Base-by-base conservation (phyloP, 1,140 invertebrate species). In the Neocloeon triangulifer region DNA sequence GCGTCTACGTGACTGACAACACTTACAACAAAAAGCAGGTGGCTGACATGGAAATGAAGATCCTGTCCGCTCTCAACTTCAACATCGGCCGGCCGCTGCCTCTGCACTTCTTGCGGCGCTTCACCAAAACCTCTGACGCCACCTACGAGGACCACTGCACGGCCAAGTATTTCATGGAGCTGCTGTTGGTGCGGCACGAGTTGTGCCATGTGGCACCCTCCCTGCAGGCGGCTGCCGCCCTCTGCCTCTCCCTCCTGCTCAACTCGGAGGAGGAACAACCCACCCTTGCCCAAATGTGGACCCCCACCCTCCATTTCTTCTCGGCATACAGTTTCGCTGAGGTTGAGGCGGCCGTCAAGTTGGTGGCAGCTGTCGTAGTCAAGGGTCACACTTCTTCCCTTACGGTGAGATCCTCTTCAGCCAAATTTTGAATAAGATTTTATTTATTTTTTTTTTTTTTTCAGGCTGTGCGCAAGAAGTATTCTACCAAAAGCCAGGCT, bases 131-230 rank as follows among this genome's bases (percentile, higher is more conserved):
- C 40, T 72, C 65, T 39, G 56, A 64, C 43, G 70, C 69, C 53
- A 50, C 39, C 39, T 28, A 31, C 14, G 17, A 16, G 30, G 68
- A 79, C 46, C 85, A 95, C 49, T 72, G 69, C 28, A 55, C 92
- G 48, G 84, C 84, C 5, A 96, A 96, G 57, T 96, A 91, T 49
- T 69, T 96, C 30, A 64, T 89, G 41, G 91, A 97, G 51, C 51
- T 95, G 18, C 63, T 72, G 35, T 53, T 91, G 23, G 51, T 86
- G 9, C 73, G 91, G 25, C 89, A 91, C 47, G 61, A 71, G 19
- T 63, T 89, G 55, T 67, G 68, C 17, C 73, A 84, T 46, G 66
- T 76, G 45, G 56, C 59, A 32, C 86, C 91, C 4, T 95, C 88
- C 9, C 39, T 68, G n/a, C 52, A 76, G 25, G 77, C 79, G 29